Conservation (phyloP, 2,888 invertebrate species). For the Leucozona laternaria region DNA sequence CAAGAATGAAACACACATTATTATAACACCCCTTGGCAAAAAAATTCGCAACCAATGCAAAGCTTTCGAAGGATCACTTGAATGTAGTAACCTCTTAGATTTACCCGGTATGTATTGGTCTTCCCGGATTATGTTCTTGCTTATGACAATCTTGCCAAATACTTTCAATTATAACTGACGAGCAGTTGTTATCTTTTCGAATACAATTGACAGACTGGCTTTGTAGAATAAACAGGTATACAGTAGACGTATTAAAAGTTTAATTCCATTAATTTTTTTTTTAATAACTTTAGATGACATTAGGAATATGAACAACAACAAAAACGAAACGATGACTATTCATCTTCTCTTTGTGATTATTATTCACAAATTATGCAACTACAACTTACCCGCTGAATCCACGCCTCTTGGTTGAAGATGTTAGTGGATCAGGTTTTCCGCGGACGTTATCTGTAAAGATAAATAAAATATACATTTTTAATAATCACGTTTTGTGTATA, state of each 20-base stretch:
- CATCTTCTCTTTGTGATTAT: not conserved
- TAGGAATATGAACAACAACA: constrained; percentile 1
- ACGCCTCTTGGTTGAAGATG: constrained; percentile 93
- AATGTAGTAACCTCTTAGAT: no score
- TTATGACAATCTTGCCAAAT: not conserved
- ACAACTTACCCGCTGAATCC: constrained; percentile 94
- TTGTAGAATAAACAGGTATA: not conserved
- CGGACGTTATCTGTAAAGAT: constrained; percentile 87
- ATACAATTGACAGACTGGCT: not conserved
- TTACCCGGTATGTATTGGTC: no score
- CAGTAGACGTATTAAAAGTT: not conserved
- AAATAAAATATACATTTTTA: constrained; percentile 78
- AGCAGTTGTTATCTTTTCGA: not conserved
- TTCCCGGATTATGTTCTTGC: no score
- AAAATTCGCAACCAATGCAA: no score
- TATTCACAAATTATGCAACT: not conserved
- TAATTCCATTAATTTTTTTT: not conserved
- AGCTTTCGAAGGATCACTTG: no score
- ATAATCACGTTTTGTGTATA: not conserved
- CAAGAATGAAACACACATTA: no score
- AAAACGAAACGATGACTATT: constrained; percentile 7
- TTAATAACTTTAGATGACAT: not conserved
- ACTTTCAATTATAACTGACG: not conserved
- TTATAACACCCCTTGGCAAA: no score
- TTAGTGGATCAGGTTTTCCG: constrained; percentile 83